Base-by-base conservation (phyloP, 2,888 invertebrate species). In the Mythimna pallens region DNA sequence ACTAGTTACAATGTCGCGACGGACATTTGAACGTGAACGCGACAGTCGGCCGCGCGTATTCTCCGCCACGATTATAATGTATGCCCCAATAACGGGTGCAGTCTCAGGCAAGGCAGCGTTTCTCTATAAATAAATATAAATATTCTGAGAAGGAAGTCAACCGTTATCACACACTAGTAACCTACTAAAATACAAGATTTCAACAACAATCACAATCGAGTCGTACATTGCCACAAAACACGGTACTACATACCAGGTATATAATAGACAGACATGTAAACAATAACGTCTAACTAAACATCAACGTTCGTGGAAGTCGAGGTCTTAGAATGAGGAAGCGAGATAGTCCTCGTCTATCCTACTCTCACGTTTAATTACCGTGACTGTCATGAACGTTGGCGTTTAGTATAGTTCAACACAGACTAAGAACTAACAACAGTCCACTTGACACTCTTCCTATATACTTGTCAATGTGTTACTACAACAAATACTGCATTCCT, bases 41-140 rank as follows among this genome's bases (percentile, higher is more conserved):
- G n/a, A 14, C 20, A 36, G 54, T 57, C 8, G 59, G 43, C 72
- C 80, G 67, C 84, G 89, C 88, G 89, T 86, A 86, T 86, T 88
- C 86, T 87, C 80, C 86, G 73, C 85, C 75, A 73, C 83, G 82
- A 50, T 81, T 50, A 63, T 64, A 50, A 78, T 74, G 79, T 83
- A 64, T 82, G 84, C 85, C 86, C 86, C 83, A 84, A 86, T 80
- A 82, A 63, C 78, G 82, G 87, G 90, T 80, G 84, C 91, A 91
- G 90, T 90, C 89, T 90, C 89, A 84, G 91, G 90, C 92, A 94
- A 94, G 94, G 93, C 94, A 92, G 90, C 89, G 87, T 84, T 88
- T 87, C 85, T 85, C 88, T 88, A 89, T 85, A 85, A 86, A 88
- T 89, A 87, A 82, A 86, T 84, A 85, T 83, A 76, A 78, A 86